phyloP scores from a whole-genome alignment of 2,888 invertebrate genomes.

The Agriopis leucophaearia region DNA sequence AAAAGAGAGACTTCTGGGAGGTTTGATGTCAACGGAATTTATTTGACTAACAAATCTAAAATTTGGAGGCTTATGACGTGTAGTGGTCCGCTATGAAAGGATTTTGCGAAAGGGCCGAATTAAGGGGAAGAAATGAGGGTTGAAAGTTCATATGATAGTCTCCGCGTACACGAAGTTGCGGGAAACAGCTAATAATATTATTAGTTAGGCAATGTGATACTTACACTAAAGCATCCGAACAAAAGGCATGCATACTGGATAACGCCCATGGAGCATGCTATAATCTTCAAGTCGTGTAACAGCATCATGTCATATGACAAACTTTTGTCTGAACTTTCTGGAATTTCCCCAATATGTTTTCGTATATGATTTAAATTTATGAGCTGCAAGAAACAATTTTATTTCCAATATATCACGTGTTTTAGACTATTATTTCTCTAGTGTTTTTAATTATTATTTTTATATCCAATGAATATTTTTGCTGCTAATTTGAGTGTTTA shows the following conservation, averaged over 20 bases:
- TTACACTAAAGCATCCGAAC: conserved; percentile 70
- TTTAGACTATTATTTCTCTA: neutral
- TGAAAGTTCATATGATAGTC: too few species aligned
- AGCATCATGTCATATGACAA: conserved; percentile 57
- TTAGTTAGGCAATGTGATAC: conserved; percentile 27
- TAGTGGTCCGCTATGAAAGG: too few species aligned
- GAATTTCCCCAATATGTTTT: conserved; percentile 64
- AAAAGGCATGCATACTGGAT: conserved; percentile 70
- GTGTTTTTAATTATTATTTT: too few species aligned
- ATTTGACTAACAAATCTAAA: neutral
- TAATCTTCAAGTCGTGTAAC: conserved; percentile 71
- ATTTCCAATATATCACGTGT: too few species aligned
- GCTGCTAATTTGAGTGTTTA: too few species aligned
- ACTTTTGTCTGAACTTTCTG: conserved; percentile 24
- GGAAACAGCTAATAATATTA: neutral
- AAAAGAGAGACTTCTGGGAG: too few species aligned
- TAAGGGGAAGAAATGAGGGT: too few species aligned
- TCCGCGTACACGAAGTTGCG: too few species aligned
- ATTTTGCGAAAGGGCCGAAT: too few species aligned
- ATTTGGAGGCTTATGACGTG: neutral
- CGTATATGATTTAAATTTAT: conserved; percentile 64
- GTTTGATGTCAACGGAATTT: too few species aligned
- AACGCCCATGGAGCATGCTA: conserved; percentile 70
- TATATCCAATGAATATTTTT: too few species aligned
- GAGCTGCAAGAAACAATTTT: conserved; percentile 52